phyloP scores from a whole-genome alignment of 2,888 invertebrate species.

The Sepioteuthis lessoniana region DNA sequence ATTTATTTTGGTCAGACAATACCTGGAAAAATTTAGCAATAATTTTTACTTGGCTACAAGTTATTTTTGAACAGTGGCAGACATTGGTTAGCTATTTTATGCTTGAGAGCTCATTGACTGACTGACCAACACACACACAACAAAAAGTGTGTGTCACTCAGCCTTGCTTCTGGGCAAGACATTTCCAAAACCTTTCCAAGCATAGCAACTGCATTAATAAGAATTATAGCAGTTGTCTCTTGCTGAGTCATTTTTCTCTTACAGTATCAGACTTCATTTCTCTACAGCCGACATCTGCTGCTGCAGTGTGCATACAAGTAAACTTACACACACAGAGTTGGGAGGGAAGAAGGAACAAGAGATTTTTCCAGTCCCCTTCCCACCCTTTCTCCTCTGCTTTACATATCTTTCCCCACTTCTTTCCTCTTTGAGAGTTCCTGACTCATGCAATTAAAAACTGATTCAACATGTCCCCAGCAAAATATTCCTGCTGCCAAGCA shows the following conservation, averaged over 20 bases:
- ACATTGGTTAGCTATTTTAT: background rate
- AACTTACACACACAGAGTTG: background rate
- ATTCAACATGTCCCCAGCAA: background rate
- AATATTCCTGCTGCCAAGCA: background rate
- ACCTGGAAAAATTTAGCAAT: background rate
- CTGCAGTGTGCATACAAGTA: background rate
- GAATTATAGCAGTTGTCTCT: background rate
- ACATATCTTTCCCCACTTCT: background rate
- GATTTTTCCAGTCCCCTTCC: background rate
- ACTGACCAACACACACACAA: background rate
- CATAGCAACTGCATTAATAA: background rate
- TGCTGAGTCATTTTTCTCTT: background rate
- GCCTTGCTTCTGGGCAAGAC: background rate
- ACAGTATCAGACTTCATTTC: background rate
- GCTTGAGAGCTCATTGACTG: background rate
- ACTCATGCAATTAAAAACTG: conserved; percentile 21
- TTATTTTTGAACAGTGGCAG: background rate
- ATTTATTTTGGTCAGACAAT: too few species aligned
- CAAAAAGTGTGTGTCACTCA: background rate
- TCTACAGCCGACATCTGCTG: background rate
- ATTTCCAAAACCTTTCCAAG: background rate
- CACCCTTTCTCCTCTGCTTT: background rate
- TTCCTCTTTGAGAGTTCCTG: background rate
- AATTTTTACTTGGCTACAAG: background rate
- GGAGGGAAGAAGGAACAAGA: background rate